Base-by-base conservation (phyloP, 2,888 invertebrate species). In the Agrochola lychnidis region DNA sequence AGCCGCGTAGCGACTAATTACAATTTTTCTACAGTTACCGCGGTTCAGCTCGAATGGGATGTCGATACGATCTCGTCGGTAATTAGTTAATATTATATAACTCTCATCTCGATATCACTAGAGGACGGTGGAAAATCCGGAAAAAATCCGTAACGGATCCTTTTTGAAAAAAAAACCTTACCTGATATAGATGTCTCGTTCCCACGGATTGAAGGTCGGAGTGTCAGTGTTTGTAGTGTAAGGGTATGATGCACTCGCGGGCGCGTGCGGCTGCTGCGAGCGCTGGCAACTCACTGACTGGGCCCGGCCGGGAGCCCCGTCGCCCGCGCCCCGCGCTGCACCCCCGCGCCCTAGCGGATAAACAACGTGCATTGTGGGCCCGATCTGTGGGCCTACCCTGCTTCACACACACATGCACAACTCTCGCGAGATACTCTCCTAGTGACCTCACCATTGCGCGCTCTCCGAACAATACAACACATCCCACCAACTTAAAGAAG, bases 301-400 rank as follows among this genome's bases (percentile, higher is more conserved):
- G 93, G 95, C 96, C 96, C 95, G 95, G 95, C 95, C 94, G 92
- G 92, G 94, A 94, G 95, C 95, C 90, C 89, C 91, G 82, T 91
- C 92, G 87, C 94, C 90, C 92, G 88, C 91, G 73, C 86, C 77
- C 89, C 89, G 81, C 82, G 63, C 88, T 84, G 64, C 83, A 75
- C 87, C 91, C 93, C 94, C 94, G 91, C 93, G 90, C 94, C 94
- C 94, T 91, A 91, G 92, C 95, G 96, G 96, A 96, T 96, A 96
- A 96, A 96, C 96, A 96, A 96, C 96, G 92, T 96, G 96, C 96
- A 96, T 95, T 95, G 96, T 96, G 94, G 95, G 93, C 95, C 94
- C 94, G 95, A 94, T 95, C 96, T 94, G 92, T 93, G 93, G 91
- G 93, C 93, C 93, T 92, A 91, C 92, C 92, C 92, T 89, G 91